Evolutionary conservation across 2,888 invertebrate species (phyloP).

Genomic region (Melanostoma mellinum): DNA sequence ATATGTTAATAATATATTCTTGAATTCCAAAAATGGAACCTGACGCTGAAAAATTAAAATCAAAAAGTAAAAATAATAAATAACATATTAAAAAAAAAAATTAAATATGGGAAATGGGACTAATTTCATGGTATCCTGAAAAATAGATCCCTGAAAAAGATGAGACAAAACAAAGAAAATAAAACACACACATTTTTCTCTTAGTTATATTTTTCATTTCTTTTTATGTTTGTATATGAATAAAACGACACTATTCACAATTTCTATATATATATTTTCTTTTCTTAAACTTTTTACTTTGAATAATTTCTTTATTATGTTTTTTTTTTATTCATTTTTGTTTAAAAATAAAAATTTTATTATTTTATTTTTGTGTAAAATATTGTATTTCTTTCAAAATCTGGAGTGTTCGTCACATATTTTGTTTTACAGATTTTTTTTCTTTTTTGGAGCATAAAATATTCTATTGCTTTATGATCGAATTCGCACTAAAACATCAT

Average conservation of each 20-base stretch:
- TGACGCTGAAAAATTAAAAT: constrained; percentile 52
- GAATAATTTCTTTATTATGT: constrained; percentile 18
- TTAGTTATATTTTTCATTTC: constrained; percentile 64
- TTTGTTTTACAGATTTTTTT: background rate
- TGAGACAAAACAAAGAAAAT: constrained; percentile 18
- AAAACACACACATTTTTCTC: constrained; percentile 68
- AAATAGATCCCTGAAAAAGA: constrained; percentile 27
- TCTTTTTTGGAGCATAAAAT: constrained; percentile 19
- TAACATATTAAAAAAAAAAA: constrained; percentile 6
- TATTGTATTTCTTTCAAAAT: constrained; percentile 30
- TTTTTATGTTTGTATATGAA: constrained; percentile 58
- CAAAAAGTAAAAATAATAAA: constrained; percentile 54
- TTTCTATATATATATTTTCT: constrained; percentile 27
- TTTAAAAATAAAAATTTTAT: constrained; percentile 65
- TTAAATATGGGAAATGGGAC: background rate
- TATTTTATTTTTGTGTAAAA: constrained; percentile 36
- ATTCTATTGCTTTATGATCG: constrained; percentile 37
- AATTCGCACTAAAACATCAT: constrained; percentile 54
- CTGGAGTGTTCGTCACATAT: constrained; percentile 46
- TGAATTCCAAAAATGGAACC: constrained; percentile 32
- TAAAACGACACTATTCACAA: constrained; percentile 66
- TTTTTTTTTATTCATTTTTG: constrained; percentile 37
- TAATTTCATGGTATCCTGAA: constrained; percentile 17
- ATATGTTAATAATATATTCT: constrained; percentile 62
- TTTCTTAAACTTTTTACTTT: constrained; percentile 39